Percentiles rank a stretch among this genome's conserved stretches.
These are phyloP conservation scores for Cepphus grylle DNA, from an alignment of 2,113 vertebrate genomes.

Conservation along the genomic window DNA sequence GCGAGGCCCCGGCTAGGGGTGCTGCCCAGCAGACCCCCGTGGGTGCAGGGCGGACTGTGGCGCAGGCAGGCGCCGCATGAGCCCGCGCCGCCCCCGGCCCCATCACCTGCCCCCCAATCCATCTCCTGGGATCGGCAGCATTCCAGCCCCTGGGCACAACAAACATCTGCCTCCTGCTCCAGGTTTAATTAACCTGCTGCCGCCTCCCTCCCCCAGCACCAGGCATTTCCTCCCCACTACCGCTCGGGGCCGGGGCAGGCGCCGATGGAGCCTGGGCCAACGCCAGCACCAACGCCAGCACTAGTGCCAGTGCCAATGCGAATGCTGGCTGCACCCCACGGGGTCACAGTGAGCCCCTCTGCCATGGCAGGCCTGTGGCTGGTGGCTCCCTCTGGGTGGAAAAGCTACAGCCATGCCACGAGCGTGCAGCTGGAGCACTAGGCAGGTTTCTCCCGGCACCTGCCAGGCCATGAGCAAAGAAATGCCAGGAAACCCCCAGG, in stretches of 20 bases:
- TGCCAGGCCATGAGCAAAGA: not conserved
- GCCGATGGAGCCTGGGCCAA: not conserved
- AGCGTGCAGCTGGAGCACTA: rapidly evolving
- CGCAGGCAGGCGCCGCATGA: not conserved
- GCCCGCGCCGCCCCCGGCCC: not conserved
- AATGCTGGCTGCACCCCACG: not conserved
- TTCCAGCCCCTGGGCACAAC: slow-evolving; percentile 52
- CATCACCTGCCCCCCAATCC: slow-evolving; percentile 24
- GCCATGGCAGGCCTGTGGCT: too few relatives aligned
- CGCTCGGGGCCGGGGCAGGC: not conserved
- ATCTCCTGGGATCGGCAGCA: slow-evolving; percentile 37
- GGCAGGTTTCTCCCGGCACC: not conserved
- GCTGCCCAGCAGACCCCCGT: not conserved
- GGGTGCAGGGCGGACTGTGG: not conserved
- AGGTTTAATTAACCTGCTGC: slow-evolving; percentile 42
- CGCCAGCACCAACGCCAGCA: not conserved
- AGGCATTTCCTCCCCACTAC: not conserved
- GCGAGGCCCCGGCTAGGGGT: not conserved
- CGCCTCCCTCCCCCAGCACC: slow-evolving; percentile 9
- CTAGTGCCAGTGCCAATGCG: too few relatives aligned
- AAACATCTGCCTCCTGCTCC: slow-evolving; percentile 45
- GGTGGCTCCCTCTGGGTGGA: not conserved
- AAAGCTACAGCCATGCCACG: not conserved
- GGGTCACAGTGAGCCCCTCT: not conserved
- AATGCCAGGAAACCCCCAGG: rapidly evolving